phyloP scores from a whole-genome alignment of 2,113 vertebrate genomes.

The Tachysurus fulvidraco region DNA sequence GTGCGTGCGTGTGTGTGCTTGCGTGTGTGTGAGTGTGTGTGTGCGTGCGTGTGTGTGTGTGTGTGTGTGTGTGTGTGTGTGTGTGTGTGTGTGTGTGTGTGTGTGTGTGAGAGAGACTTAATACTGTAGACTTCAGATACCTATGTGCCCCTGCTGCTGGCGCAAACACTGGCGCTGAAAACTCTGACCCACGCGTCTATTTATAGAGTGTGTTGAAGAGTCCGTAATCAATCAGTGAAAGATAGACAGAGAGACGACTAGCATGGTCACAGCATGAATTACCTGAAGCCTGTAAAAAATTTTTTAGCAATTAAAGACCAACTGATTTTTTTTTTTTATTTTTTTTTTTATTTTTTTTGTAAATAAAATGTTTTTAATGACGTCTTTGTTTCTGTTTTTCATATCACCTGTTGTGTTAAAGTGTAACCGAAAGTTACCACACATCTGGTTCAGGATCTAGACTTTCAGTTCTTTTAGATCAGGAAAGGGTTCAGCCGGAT shows the following conservation, averaged over 20 bases:
- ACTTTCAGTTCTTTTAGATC: not conserved
- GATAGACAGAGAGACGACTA: slow-evolving; percentile 49
- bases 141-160: slow-evolving; percentile 65
- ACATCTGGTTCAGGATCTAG: not conserved
- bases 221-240: slow-evolving; percentile 67
- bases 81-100: slow-evolving; percentile 20
- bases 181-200: slow-evolving; percentile 69
- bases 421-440: not conserved
- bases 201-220: slow-evolving; percentile 72
- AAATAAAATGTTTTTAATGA: not conserved
- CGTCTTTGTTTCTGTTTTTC: not conserved
- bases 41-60: not conserved
- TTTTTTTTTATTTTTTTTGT: not conserved
- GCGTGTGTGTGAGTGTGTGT: not conserved
- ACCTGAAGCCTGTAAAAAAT: not conserved
- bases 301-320: not conserved
- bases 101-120: not conserved
- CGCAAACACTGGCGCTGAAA: slow-evolving; percentile 67
- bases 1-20: slow-evolving; percentile 26
- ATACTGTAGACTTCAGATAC: slow-evolving; percentile 63
- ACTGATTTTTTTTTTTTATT: not conserved
- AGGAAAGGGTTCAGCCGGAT: not conserved
- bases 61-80: slow-evolving; percentile 10
- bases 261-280: not conserved
- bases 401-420: not conserved